Evolutionary conservation across 1,140 invertebrate genomes (phyloP).

Genomic region (Diachasmimorpha longicaudata): DNA sequence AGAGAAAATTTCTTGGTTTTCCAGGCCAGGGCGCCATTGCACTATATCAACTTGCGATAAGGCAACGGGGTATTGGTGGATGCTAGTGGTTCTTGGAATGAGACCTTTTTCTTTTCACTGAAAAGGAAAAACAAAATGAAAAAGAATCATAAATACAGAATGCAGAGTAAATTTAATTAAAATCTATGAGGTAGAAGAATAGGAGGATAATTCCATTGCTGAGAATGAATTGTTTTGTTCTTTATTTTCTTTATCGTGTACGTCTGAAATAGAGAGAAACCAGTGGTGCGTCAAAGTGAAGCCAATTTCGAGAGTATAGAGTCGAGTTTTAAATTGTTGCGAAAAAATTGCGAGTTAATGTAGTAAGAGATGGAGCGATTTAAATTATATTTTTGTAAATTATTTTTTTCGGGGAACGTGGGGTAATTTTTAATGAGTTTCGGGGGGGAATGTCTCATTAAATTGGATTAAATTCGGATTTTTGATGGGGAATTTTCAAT

Average conservation of each 20-base stretch:
- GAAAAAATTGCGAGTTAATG: no score
- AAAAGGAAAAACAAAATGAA: background rate
- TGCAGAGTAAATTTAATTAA: background rate
- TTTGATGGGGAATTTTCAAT: no score
- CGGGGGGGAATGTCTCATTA: no score
- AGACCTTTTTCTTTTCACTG: background rate
- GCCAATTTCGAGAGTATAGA: no score
- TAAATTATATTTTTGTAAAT: no score
- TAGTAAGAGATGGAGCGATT: no score
- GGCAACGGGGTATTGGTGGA: background rate
- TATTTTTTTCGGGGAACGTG: no score
- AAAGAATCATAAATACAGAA: background rate
- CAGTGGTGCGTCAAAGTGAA: no score
- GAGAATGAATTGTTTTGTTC: background rate
- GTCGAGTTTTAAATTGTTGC: no score
- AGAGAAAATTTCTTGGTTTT: background rate
- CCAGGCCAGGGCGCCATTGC: background rate
- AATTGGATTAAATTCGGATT: no score
- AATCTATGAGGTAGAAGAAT: background rate
- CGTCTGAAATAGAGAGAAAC: no score
- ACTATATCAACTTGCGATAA: conserved; percentile 1
- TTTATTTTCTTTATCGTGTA: background rate
- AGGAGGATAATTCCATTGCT: background rate
- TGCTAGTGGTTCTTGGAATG: background rate
- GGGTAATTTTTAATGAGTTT: no score